Evolutionary conservation across 2,113 vertebrate genomes (phyloP).

Genomic region (Passer montanus): DNA sequence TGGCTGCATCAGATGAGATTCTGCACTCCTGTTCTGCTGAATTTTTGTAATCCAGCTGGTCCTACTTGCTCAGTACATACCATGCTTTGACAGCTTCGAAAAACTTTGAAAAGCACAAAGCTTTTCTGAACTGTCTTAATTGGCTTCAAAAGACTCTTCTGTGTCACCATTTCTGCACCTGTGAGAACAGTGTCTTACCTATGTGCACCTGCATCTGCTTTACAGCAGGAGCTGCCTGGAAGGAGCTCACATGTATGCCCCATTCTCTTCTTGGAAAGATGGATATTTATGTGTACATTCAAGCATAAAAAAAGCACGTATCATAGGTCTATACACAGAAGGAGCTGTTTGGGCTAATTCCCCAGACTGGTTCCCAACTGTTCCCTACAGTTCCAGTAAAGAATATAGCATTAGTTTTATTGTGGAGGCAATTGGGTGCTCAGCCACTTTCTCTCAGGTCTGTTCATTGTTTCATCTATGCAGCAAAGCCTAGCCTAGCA

Average conservation of each 20-base stretch:
- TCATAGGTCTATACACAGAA: not conserved
- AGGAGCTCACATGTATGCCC: not conserved
- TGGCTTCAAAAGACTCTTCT: not conserved
- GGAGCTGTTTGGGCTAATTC: not conserved
- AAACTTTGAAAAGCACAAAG: not conserved
- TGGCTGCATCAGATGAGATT: not conserved
- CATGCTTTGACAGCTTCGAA: not conserved
- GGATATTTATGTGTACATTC: not conserved
- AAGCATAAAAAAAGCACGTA: not conserved
- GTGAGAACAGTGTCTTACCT: not conserved
- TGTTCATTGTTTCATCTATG: not conserved
- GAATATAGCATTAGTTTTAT: not conserved
- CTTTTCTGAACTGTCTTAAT: not conserved
- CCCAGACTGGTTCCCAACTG: not conserved
- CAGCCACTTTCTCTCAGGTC: not conserved
- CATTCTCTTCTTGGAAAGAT: not conserved
- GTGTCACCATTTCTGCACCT: not conserved
- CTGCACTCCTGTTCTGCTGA: not conserved
- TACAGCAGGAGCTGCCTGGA: not conserved
- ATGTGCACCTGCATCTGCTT: not conserved
- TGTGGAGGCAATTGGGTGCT: not conserved
- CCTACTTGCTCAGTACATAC: not conserved
- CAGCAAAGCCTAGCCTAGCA: not conserved
- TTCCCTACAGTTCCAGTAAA: not conserved
- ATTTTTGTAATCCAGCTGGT: not conserved